A percentile compares a stretch with the other conserved stretches of the same genome.
These are phyloP conservation scores for Cyclargus thomasi DNA, from an alignment of 1,140 invertebrate species.

Conservation along the genomic window DNA sequence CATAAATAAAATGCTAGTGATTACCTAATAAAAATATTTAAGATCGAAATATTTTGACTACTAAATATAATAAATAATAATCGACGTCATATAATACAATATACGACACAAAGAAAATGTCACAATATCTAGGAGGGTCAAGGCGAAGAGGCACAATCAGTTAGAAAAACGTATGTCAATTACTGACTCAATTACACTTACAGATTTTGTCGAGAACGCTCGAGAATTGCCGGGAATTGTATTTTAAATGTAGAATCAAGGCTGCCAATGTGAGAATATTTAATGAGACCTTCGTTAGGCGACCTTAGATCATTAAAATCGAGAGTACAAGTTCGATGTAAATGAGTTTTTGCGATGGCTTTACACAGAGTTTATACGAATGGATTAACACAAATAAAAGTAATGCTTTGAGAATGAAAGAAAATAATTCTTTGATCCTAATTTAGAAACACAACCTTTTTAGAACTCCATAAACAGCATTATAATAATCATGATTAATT, in stretches of 20 bases:
- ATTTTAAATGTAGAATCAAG: conserved; percentile 10
- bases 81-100: neutral
- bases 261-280: conserved; percentile 9
- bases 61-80: no score
- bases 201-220: conserved; percentile 31
- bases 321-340: neutral
- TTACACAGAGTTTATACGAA: no score
- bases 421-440: no score
- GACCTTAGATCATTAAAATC: conserved; percentile 3
- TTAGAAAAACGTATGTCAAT: conserved; percentile 50
- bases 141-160: conserved; percentile 34
- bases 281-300: conserved; percentile 10
- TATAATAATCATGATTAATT: no score
- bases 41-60: neutral
- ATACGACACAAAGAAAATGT: neutral
- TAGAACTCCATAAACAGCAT: no score
- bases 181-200: conserved; percentile 27
- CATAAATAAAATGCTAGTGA: no score
- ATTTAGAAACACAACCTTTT: no score
- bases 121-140: neutral
- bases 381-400: no score
- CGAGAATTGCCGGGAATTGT: conserved; percentile 22
- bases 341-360: neutral
- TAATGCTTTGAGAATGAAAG: no score
- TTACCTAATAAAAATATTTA: no score